Conservation (phyloP, 2,113 vertebrate species). For the Atractosteus spatula region DNA sequence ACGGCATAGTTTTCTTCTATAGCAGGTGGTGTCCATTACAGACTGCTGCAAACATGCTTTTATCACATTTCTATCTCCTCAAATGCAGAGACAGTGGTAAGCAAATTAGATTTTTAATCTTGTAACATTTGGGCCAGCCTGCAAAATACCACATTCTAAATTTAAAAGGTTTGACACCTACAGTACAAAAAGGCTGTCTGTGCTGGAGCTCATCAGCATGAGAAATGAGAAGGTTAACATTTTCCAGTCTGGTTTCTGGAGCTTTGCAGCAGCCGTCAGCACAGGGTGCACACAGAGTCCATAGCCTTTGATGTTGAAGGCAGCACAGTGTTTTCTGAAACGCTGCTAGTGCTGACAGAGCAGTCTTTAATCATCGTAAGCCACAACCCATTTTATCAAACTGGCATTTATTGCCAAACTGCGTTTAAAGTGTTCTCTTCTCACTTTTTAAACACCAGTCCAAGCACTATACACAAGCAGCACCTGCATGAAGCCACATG, state of each 20-base stretch:
- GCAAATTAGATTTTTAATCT: slow-evolving; percentile 11
- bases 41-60: background rate
- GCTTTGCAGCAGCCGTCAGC: background rate
- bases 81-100: background rate
- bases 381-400: slow-evolving; percentile 1
- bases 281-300: slow-evolving; percentile 9
- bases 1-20: no score
- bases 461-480: no score
- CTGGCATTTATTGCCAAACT: slow-evolving; percentile 2
- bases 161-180: slow-evolving; percentile 22
- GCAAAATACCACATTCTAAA: background rate
- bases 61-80: background rate
- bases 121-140: slow-evolving; percentile 12
- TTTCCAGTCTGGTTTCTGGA: slow-evolving; percentile 33
- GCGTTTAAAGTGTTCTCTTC: background rate
- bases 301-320: slow-evolving; percentile 31
- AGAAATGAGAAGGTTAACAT: slow-evolving; percentile 34
- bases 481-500: no score
- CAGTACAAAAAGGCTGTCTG: slow-evolving; percentile 12
- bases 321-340: background rate
- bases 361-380: slow-evolving; percentile 18
- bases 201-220: background rate
- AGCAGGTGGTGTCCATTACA: no score
- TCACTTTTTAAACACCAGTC: no score
- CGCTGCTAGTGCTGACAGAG: slow-evolving; percentile 22